Conservation (phyloP, 2,888 invertebrate species). For the Trichogramma evanescens region DNA sequence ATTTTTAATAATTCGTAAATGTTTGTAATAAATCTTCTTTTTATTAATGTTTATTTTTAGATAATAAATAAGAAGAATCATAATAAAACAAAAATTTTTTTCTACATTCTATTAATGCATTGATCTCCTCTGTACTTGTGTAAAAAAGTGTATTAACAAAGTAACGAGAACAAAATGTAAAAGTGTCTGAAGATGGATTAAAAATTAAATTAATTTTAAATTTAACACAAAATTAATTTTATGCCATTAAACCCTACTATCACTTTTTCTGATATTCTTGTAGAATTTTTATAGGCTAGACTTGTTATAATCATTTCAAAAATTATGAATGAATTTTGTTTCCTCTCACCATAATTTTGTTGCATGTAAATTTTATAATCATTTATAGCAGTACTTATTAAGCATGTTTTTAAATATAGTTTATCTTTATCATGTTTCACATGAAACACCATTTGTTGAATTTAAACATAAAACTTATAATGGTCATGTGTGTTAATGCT, state of each 20-base stretch:
- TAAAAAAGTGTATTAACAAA: slow-evolving; percentile 16
- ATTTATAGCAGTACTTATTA: too few relatives aligned
- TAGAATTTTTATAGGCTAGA: slow-evolving; percentile 3
- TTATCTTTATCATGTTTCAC: too few relatives aligned
- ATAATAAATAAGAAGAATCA: slow-evolving; percentile 7
- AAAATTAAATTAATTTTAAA: slow-evolving; percentile 14
- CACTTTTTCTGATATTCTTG: slow-evolving; percentile 1
- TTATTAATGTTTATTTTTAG: slow-evolving; percentile 12
- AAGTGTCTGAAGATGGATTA: slow-evolving; percentile 1
- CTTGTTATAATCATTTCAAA: background rate
- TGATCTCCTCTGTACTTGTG: slow-evolving; percentile 8
- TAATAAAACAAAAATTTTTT: slow-evolving; percentile 7
- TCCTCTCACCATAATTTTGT: slow-evolving; percentile 15
- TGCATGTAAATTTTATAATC: slow-evolving; percentile 8
- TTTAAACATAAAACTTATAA: too few relatives aligned
- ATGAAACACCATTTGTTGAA: too few relatives aligned
- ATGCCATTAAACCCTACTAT: background rate
- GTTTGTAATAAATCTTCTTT: slow-evolving; percentile 22
- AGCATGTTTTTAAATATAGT: too few relatives aligned
- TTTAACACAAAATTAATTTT: slow-evolving; percentile 5
- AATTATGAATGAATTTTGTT: slow-evolving; percentile 3
- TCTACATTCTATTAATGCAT: slow-evolving; percentile 2
- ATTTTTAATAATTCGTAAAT: slow-evolving; percentile 24
- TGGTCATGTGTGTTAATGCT: too few relatives aligned
- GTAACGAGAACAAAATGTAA: slow-evolving; percentile 10